Conservation (phyloP, 2,113 vertebrate species). For the Chaetodon trifascialis region DNA sequence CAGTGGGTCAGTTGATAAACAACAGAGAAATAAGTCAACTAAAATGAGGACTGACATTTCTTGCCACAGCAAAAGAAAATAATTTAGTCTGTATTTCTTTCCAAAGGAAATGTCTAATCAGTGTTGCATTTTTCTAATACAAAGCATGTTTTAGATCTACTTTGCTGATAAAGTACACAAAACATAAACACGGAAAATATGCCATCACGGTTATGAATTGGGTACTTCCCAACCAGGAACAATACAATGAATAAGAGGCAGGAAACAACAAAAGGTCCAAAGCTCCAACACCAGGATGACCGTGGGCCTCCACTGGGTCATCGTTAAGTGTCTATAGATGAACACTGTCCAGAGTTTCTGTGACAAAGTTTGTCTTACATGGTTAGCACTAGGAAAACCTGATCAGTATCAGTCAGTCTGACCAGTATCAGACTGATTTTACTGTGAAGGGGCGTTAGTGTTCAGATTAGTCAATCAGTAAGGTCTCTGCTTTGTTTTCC, state of each 20-base stretch:
- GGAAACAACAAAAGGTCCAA: slow-evolving; percentile 21
- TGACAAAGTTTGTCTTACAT: background rate
- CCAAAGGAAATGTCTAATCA: slow-evolving; percentile 38
- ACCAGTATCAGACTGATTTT: background rate
- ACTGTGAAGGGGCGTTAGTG: background rate
- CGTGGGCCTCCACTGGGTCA: background rate
- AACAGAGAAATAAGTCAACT: background rate
- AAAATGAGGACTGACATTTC: background rate
- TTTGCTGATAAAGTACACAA: slow-evolving; percentile 34
- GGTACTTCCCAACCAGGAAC: slow-evolving; percentile 29
- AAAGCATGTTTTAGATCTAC: slow-evolving; percentile 29
- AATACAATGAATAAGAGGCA: slow-evolving; percentile 40
- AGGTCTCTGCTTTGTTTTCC: background rate
- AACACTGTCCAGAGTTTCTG: background rate
- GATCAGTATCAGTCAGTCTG: background rate
- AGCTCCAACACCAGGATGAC: background rate
- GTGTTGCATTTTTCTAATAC: slow-evolving; percentile 9
- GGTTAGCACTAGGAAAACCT: slow-evolving; percentile 7
- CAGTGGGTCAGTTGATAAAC: slow-evolving; percentile 2
- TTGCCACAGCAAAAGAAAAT: background rate
- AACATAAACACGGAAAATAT: slow-evolving; percentile 43
- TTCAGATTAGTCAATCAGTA: background rate
- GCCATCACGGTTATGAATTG: slow-evolving; percentile 25
- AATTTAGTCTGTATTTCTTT: background rate
- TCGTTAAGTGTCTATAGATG: background rate